Percentiles rank a stretch among this genome's conserved stretches.
phyloP scores from a whole-genome alignment of 2,888 invertebrate genomes.

The Acanthosoma haemorrhoidale region DNA sequence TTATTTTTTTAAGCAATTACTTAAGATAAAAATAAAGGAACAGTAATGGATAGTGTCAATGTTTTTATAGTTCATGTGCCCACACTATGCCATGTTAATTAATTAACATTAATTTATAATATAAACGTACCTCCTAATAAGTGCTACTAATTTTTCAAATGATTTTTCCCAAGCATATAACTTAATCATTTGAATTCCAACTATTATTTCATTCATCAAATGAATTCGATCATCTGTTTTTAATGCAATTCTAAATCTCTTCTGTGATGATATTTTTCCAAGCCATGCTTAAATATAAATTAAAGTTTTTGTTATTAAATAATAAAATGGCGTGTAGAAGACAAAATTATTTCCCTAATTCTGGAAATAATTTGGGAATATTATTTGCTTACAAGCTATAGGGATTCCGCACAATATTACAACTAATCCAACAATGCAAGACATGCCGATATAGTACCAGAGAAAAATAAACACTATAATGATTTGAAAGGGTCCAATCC shows the following conservation, averaged over 20 bases:
- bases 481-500: constrained; percentile 52
- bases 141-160: constrained; percentile 66
- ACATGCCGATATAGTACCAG: constrained; percentile 38
- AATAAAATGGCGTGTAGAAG: too few species aligned
- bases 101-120: neutral
- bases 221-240: constrained; percentile 84
- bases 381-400: constrained; percentile 41
- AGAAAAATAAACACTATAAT: constrained; percentile 47
- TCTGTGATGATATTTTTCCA: constrained; percentile 68
- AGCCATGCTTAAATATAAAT: constrained; percentile 55
- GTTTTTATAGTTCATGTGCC: too few species aligned
- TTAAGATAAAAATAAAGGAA: neutral
- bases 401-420: constrained; percentile 39
- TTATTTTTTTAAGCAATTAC: too few species aligned
- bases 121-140: constrained; percentile 60
- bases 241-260: constrained; percentile 73
- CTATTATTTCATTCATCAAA: constrained; percentile 88
- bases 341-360: too few species aligned
- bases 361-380: too few species aligned
- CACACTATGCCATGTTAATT: too few species aligned
- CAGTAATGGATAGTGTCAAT: neutral
- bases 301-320: too few species aligned
- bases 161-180: constrained; percentile 89
- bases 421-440: constrained; percentile 40
- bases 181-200: constrained; percentile 81